phyloP scores from a whole-genome alignment of 2,888 invertebrate species.

The Malthinus flaveolus region DNA sequence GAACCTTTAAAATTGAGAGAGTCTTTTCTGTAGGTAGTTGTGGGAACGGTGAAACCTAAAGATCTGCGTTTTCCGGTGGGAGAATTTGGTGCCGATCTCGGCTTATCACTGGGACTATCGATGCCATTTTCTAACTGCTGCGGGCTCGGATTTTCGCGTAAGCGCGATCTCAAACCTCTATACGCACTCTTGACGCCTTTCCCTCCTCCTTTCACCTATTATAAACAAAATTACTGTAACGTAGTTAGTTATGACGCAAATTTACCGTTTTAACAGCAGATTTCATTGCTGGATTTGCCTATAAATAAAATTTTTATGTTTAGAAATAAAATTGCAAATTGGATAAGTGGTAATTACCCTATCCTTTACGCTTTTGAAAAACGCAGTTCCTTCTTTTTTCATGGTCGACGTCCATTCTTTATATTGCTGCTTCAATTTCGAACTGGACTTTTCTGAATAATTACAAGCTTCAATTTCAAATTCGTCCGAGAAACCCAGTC shows the following conservation, averaged over 20 bases:
- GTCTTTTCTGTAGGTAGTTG: constrained; percentile 52
- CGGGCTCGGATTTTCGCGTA: constrained; percentile 53
- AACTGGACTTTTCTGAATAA: constrained; percentile 67
- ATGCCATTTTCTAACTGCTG: constrained; percentile 48
- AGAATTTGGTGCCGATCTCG: constrained; percentile 68
- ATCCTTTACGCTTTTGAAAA: constrained; percentile 85
- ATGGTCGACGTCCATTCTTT: constrained; percentile 80
- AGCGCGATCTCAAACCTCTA: constrained; percentile 72
- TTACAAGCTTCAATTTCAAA: constrained; percentile 88
- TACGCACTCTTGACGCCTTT: constrained; percentile 78
- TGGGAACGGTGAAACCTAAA: constrained; percentile 50
- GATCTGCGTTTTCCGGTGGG: constrained; percentile 62
- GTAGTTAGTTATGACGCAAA: constrained; percentile 44
- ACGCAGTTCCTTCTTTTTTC: constrained; percentile 79
- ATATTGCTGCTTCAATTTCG: constrained; percentile 70
- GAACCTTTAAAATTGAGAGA: constrained; percentile 47
- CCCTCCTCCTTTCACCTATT: constrained; percentile 72
- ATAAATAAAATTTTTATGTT: constrained; percentile 53
- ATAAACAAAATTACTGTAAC: constrained; percentile 13
- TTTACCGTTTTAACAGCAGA: constrained; percentile 93
- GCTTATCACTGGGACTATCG: constrained; percentile 50
- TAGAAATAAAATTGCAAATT: constrained; percentile 1
- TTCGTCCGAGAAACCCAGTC: constrained; percentile 90
- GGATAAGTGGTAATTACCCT: constrained; percentile 63
- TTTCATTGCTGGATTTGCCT: constrained; percentile 94